These are phyloP conservation scores for Formica selysi DNA, from an alignment of 1,140 invertebrate genomes.

Conservation along the genomic window DNA sequence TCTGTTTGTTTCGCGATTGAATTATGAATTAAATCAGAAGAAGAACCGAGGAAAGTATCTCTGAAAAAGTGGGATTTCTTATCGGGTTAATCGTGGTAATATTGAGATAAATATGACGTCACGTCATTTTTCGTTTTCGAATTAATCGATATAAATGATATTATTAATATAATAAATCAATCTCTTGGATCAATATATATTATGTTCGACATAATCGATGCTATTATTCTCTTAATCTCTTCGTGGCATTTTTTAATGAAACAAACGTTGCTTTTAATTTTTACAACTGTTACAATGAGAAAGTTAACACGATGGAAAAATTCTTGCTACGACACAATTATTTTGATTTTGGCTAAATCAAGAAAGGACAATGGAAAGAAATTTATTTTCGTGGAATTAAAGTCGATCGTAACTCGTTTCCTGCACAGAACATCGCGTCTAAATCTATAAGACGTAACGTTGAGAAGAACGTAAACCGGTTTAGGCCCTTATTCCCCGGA, in stretches of 20 bases:
- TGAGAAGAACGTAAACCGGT: constrained; percentile 52
- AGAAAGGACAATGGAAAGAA: neutral
- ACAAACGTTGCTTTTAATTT: neutral
- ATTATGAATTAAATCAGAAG: neutral
- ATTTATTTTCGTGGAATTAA: neutral
- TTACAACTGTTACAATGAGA: neutral
- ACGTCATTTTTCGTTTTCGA: neutral
- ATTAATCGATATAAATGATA: neutral
- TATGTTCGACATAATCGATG: neutral
- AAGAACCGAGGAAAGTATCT: neutral
- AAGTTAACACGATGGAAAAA: neutral
- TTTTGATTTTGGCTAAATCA: neutral
- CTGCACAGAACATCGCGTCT: neutral
- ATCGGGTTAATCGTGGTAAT: neutral
- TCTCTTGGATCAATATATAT: neutral
- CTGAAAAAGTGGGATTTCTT: neutral
- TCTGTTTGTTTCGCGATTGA: constrained; percentile 3
- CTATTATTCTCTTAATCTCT: neutral
- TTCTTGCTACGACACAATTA: neutral
- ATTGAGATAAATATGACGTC: neutral
- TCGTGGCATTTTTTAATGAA: neutral
- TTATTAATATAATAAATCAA: neutral
- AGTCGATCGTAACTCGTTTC: neutral
- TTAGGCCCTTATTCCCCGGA: constrained; percentile 48
- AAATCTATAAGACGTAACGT: constrained; percentile 11